Conservation (phyloP, 1,140 invertebrate genomes). For the Calosoma granatense region DNA sequence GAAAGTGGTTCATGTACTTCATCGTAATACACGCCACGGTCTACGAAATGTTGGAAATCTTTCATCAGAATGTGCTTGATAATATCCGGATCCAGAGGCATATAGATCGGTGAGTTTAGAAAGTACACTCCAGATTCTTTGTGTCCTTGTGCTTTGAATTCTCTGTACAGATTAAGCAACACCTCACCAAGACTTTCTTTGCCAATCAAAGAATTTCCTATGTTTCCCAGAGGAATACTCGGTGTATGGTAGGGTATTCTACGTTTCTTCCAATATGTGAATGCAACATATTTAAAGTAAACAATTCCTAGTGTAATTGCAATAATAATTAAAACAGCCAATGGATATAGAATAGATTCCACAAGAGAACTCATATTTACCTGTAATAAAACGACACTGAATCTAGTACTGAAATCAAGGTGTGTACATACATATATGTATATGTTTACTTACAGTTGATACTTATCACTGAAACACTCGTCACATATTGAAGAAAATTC, state of each 20-base stretch:
- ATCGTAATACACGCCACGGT: slow-evolving; percentile 41
- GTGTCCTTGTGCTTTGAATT: neutral
- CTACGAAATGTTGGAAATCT: slow-evolving; percentile 47
- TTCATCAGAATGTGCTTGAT: slow-evolving; percentile 46
- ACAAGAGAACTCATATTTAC: neutral
- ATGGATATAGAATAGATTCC: neutral
- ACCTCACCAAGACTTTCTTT: neutral
- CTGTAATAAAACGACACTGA: neutral
- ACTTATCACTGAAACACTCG: too few relatives aligned
- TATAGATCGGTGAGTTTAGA: slow-evolving; percentile 15
- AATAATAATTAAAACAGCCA: neutral
- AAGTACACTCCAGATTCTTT: neutral
- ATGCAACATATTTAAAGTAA: slow-evolving; percentile 13
- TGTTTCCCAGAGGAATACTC: slow-evolving; percentile 15
- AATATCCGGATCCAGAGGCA: slow-evolving; percentile 34
- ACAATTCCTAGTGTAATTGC: neutral
- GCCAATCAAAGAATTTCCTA: slow-evolving; percentile 9
- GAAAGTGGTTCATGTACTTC: slow-evolving; percentile 41
- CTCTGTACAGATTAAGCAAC: neutral
- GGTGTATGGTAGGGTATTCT: slow-evolving; percentile 16
- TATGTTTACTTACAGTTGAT: too few relatives aligned
- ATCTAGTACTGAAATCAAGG: too few relatives aligned
- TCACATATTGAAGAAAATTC: neutral
- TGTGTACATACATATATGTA: too few relatives aligned
- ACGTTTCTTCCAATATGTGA: slow-evolving; percentile 17